Percentiles rank a stretch among this genome's conserved stretches.
Evolutionary conservation across 2,888 invertebrate genomes (phyloP).

Genomic region (Magallana nippona): DNA sequence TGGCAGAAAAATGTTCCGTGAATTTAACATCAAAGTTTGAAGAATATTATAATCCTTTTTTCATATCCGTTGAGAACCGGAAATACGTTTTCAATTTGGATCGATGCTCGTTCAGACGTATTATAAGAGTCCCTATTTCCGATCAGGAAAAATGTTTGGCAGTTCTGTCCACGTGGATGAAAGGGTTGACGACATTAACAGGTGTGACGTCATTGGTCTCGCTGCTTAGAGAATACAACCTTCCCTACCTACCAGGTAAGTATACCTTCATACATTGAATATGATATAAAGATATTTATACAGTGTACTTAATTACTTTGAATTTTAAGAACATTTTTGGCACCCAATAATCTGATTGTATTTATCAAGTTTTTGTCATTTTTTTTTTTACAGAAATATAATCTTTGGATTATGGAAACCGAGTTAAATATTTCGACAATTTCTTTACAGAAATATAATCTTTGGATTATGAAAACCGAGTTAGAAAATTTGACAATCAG

Average conservation of each 20-base stretch:
- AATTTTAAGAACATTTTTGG: no score
- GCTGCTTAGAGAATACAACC: slow-evolving; percentile 4
- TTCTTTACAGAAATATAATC: no score
- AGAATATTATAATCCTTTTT: neutral
- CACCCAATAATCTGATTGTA: no score
- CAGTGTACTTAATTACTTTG: no score
- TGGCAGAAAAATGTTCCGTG: slow-evolving; percentile 3
- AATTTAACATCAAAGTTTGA: slow-evolving; percentile 5
- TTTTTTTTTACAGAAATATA: no score
- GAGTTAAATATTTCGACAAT: no score
- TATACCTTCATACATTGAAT: no score
- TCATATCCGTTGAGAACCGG: slow-evolving; percentile 16
- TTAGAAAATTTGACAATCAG: no score
- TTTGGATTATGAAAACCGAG: no score
- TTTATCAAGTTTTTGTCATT: no score
- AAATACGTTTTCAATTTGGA: slow-evolving; percentile 18
- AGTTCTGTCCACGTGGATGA: neutral
- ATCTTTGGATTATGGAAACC: no score
- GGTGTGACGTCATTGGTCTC: neutral
- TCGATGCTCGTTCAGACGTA: slow-evolving; percentile 10
- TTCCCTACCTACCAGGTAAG: neutral
- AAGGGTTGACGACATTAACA: neutral
- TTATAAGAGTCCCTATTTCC: neutral
- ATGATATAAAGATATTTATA: no score
- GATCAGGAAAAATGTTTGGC: neutral